Base-by-base conservation (phyloP, 1,140 invertebrate genomes). In the Pogonomyrmex californicus region DNA sequence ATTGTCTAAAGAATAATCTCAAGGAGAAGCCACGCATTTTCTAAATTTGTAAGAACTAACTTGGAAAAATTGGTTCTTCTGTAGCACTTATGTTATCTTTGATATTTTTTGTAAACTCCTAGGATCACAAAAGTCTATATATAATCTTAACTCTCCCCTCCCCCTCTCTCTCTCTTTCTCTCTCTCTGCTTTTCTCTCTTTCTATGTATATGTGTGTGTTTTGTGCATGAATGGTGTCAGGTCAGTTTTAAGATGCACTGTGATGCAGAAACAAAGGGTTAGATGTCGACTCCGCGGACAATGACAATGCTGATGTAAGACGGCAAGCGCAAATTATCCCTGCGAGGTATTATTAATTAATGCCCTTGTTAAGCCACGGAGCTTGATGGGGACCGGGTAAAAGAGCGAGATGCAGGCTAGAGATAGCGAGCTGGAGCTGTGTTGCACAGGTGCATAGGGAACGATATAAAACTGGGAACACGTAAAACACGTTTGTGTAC, bases 321-420 rank as follows among this genome's bases (percentile, higher is more conserved):
- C 70, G 78, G 68, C 75, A 41, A 47, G 66, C 23, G 58, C 76
- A 89, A 90, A 90, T 90, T 90, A 90, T 90, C 70, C 86, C 76
- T 77, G 70, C 51, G 33, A 88, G 88, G 76, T 90, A 87, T 90
- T 86, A 90, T 90, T 88, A 90, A 90, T 88, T 90, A 90, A 90
- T 81, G 76, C 68, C 36, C 86, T 89, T 90, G 85, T 90, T 90
- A 87, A 85, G 62, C 38, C 60, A 38, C 71, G 78, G 58, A 62
- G 60, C 78, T 56, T 65, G 36, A 62, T 41, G 71, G 54, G 41
- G 66, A 82, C 60, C 7, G 79, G 23, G 66, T 17, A 41, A 60
- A 78, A 63, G 17, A 58, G 51, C 41, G 76, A 86, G 85, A 86
- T 79, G 73, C 54, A 23, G 36, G 73, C 4, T 51, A 33, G 41